These are phyloP conservation scores for Euura lappo DNA, from an alignment of 1,140 invertebrate species.

Conservation along the genomic window DNA sequence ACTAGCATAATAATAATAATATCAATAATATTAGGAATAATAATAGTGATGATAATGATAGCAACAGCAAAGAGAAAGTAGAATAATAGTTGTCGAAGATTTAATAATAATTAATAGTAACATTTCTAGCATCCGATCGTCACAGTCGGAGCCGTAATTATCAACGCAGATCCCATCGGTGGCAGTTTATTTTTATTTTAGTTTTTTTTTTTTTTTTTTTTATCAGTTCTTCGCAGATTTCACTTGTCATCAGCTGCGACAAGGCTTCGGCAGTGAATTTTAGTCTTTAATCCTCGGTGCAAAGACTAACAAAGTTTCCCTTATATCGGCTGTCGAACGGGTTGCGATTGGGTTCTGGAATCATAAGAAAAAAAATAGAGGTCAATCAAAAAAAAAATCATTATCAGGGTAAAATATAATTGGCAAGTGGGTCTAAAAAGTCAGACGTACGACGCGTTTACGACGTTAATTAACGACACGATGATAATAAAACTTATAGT, in stretches of 20 bases:
- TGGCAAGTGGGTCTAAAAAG: too few relatives aligned
- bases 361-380: constrained; percentile 55
- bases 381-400: neutral
- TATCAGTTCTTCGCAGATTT: constrained; percentile 1
- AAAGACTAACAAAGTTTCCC: neutral
- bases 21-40: neutral
- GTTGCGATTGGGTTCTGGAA: constrained; percentile 79
- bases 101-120: neutral
- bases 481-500: neutral
- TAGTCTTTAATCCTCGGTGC: constrained; percentile 92
- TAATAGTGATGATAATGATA: too few relatives aligned
- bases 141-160: neutral
- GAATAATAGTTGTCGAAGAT: constrained; percentile 1
- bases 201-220: too few relatives aligned
- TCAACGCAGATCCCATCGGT: neutral
- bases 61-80: neutral
- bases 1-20: neutral
- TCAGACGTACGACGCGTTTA: too few relatives aligned
- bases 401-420: neutral
- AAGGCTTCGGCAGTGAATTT: constrained; percentile 99
- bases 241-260: constrained; percentile 86
- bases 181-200: neutral
- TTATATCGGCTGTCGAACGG: constrained; percentile 95
- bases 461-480: neutral
- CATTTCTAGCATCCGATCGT: neutral